phyloP scores from a whole-genome alignment of 2,888 invertebrate genomes.

The Margaritifera margaritifera region DNA sequence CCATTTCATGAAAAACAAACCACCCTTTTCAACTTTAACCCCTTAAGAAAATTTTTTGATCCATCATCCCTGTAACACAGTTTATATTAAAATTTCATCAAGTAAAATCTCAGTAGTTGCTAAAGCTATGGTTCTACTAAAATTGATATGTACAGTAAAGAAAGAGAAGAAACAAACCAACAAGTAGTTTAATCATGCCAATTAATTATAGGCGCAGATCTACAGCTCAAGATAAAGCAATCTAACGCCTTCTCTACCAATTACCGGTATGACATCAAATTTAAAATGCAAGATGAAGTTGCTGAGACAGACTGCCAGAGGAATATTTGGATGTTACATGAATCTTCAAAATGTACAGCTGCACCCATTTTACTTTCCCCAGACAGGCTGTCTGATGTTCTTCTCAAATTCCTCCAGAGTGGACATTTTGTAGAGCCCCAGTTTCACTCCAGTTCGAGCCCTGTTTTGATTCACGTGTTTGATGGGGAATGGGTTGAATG shows the following conservation, averaged over 20 bases:
- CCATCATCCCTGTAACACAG: too few relatives aligned
- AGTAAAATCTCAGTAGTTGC: too few relatives aligned
- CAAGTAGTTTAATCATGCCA: too few relatives aligned
- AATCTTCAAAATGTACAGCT: neutral
- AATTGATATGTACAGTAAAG: too few relatives aligned
- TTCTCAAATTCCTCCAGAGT: conserved; percentile 52
- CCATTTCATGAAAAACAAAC: too few relatives aligned
- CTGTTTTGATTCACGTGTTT: conserved; percentile 66
- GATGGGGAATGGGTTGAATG: conserved; percentile 69
- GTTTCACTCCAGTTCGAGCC: conserved; percentile 65
- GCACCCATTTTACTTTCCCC: conserved; percentile 35
- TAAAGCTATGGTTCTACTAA: too few relatives aligned
- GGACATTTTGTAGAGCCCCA: conserved; percentile 69
- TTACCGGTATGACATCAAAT: neutral
- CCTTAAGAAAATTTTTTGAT: too few relatives aligned
- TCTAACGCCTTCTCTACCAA: neutral
- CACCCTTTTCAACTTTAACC: too few relatives aligned
- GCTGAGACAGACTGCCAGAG: neutral
- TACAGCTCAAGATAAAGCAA: too few relatives aligned
- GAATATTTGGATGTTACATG: neutral
- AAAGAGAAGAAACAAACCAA: too few relatives aligned
- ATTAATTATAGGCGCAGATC: too few relatives aligned
- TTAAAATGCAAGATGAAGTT: neutral
- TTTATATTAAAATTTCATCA: too few relatives aligned
- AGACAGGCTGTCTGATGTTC: conserved; percentile 38